These are phyloP conservation scores for Drosophila percnosoma DNA, from an alignment of 2,888 invertebrate species.

Conservation along the genomic window DNA sequence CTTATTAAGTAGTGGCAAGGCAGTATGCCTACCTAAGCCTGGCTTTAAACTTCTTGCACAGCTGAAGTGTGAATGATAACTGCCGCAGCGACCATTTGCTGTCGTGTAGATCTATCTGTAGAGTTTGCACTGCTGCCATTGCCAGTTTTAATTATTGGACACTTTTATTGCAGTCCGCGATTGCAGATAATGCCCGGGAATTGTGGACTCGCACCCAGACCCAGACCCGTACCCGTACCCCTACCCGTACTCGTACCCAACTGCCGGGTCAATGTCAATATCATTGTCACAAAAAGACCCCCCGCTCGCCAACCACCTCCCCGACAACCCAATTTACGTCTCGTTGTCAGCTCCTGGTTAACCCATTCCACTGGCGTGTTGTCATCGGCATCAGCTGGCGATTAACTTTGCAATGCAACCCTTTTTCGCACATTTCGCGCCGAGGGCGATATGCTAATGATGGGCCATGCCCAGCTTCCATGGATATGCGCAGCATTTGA, in stretches of 20 bases:
- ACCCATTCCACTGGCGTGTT: constrained; percentile 29
- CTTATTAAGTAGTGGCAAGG: neutral
- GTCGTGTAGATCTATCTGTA: constrained; percentile 19
- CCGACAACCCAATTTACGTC: constrained; percentile 1
- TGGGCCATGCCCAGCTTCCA: constrained; percentile 49
- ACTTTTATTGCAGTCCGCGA: constrained; percentile 72
- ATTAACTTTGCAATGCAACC: constrained; percentile 76
- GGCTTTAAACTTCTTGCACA: neutral
- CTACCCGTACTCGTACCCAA: neutral
- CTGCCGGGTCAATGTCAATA: constrained; percentile 50
- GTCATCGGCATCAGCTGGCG: constrained; percentile 78
- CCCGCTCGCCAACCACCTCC: neutral
- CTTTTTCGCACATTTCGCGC: constrained; percentile 59
- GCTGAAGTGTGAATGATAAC: constrained; percentile 35
- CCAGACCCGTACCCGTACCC: neutral
- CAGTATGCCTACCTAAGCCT: neutral
- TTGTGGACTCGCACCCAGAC: neutral
- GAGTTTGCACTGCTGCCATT: constrained; percentile 20
- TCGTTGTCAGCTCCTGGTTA: constrained; percentile 6
- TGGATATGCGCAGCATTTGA: constrained; percentile 20
- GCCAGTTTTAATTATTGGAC: constrained; percentile 77
- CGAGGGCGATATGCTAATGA: constrained; percentile 77
- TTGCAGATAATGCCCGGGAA: constrained; percentile 58
- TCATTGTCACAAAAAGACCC: constrained; percentile 50
- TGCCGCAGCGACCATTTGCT: neutral